Percentiles rank a stretch among this genome's conserved stretches.
Conservation (phyloP, 2,797 vertebrate genomes). For the Bovichtus diacanthus region DNA sequence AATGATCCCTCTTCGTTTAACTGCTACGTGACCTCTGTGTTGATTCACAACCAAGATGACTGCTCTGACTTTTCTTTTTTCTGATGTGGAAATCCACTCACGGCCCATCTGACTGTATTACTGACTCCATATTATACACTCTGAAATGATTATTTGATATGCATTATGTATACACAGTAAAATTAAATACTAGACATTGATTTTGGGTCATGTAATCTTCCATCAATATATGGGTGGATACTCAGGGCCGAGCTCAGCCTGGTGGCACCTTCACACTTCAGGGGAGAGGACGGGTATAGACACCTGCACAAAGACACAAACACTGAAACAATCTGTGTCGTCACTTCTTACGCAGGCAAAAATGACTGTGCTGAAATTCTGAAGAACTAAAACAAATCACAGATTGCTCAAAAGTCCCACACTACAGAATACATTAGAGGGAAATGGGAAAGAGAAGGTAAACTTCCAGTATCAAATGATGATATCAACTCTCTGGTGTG, state of each 20-base stretch:
- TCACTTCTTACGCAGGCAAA: background rate
- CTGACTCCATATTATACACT: background rate
- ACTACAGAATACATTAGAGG: too few species aligned
- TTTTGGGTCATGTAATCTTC: background rate
- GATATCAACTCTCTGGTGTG: background rate
- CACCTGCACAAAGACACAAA: constrained; percentile 44
- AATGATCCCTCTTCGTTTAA: constrained; percentile 19
- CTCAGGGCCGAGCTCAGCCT: background rate
- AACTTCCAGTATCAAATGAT: background rate
- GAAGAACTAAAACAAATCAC: too few species aligned
- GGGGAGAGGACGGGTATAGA: constrained; percentile 28
- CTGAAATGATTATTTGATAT: background rate
- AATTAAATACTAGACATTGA: background rate
- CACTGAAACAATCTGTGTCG: background rate
- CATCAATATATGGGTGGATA: too few species aligned
- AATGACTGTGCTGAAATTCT: background rate
- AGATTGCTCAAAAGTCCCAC: background rate
- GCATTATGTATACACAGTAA: background rate
- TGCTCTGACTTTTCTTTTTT: background rate
- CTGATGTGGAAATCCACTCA: background rate
- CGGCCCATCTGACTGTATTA: background rate
- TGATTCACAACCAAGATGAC: background rate
- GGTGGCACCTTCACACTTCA: constrained; percentile 39
- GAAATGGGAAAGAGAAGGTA: too few species aligned
- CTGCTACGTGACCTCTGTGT: background rate